A percentile compares a stretch with the other conserved stretches of the same genome.
phyloP scores from a whole-genome alignment of 1,140 invertebrate genomes.

The Homalodisca vitripennis region DNA sequence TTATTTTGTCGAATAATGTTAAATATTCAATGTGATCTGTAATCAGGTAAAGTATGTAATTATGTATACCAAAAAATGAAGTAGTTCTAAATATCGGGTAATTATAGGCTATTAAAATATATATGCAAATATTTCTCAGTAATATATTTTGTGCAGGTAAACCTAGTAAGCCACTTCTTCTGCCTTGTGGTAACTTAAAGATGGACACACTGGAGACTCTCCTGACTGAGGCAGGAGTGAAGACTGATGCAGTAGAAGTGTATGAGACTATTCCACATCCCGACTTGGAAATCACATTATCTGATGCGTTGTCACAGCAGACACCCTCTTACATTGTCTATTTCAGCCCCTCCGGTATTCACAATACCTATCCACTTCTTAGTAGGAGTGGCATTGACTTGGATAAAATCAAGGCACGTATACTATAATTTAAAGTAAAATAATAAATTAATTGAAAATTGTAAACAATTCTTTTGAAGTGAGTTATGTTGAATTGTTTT shows the following conservation, averaged over 20 bases:
- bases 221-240: not conserved
- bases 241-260: constrained; percentile 3
- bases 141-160: not conserved
- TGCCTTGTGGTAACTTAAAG: constrained; percentile 22
- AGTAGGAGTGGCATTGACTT: not conserved
- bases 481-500: no score
- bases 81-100: not conserved
- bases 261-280: constrained; percentile 19
- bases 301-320: not conserved
- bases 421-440: no score
- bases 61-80: not conserved
- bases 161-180: not conserved
- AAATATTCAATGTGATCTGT: not conserved
- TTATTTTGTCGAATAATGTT: not conserved
- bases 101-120: not conserved
- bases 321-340: not conserved
- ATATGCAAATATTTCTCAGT: not conserved
- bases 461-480: no score
- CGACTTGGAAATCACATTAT: not conserved
- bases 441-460: no score
- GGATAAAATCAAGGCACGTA: constrained; percentile 18
- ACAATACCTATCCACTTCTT: not conserved
- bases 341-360: constrained; percentile 19
- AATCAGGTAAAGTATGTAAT: not conserved
- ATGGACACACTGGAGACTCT: constrained; percentile 8